Evolutionary conservation across 2,113 vertebrate genomes (phyloP).

Genomic region (Paratilapia polleni): DNA sequence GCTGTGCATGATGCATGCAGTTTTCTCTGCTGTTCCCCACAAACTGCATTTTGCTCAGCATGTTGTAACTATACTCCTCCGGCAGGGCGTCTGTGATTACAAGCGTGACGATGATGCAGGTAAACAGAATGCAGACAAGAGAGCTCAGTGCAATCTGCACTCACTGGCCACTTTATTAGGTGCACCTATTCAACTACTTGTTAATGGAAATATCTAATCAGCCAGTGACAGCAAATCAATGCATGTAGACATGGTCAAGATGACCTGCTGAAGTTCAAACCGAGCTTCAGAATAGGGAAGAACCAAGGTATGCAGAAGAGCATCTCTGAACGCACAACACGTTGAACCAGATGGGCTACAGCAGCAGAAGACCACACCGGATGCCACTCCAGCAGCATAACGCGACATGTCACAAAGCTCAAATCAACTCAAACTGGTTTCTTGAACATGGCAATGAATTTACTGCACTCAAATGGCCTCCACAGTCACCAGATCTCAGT

Average conservation of each 20-base stretch:
- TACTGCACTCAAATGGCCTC: neutral
- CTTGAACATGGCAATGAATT: too few species aligned
- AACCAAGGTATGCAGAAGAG: neutral
- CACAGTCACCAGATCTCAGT: neutral
- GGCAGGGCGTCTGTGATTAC: slow-evolving; percentile 3
- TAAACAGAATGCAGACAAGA: neutral
- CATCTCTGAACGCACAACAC: neutral
- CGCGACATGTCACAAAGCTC: too few species aligned
- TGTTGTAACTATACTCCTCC: slow-evolving; percentile 20
- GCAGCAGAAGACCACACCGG: neutral
- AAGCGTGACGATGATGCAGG: neutral
- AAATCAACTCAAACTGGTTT: too few species aligned
- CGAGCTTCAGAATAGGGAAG: neutral
- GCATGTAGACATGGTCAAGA: neutral
- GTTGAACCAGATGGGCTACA: neutral
- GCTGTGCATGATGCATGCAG: slow-evolving; percentile 16
- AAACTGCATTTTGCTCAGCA: slow-evolving; percentile 37
- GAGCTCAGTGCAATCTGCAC: neutral
- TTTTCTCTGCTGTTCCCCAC: neutral
- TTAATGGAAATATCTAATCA: neutral
- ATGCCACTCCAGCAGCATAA: neutral
- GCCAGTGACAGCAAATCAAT: neutral
- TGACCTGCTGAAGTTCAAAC: neutral
- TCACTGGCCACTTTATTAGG: neutral
- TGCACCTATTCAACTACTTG: neutral